These are phyloP conservation scores for Sphyrna mokarran DNA, from an alignment of 2,113 vertebrate species.

Conservation along the genomic window DNA sequence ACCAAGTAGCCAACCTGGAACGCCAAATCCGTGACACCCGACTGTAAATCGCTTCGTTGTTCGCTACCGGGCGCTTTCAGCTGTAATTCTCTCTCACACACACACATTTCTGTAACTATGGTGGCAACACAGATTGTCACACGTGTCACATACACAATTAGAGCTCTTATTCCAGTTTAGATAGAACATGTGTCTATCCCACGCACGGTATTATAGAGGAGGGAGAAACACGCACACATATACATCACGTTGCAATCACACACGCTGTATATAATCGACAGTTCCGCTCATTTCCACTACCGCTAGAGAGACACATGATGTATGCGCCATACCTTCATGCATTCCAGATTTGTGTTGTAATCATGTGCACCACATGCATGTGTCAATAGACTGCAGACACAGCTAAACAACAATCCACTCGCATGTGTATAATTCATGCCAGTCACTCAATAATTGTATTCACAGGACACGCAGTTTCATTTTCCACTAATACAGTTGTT, in stretches of 20 bases:
- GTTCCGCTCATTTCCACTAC: not conserved
- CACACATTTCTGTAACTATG: too few species aligned
- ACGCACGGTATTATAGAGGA: not conserved
- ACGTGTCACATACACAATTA: not conserved
- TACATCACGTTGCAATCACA: not conserved
- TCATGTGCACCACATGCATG: not conserved
- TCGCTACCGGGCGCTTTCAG: not conserved
- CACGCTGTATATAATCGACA: not conserved
- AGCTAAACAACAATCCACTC: not conserved
- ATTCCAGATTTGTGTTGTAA: not conserved
- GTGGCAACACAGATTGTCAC: not conserved
- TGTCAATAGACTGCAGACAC: not conserved
- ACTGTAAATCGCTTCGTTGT: not conserved
- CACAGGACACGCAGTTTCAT: not conserved
- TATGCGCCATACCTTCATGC: not conserved
- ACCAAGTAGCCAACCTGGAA: too few species aligned
- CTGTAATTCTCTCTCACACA: not conserved
- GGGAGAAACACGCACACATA: not conserved
- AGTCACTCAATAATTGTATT: not conserved
- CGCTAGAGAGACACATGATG: not conserved
- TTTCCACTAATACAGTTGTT: not conserved
- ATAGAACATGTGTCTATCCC: not conserved
- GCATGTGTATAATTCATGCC: not conserved
- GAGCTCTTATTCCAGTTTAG: not conserved
- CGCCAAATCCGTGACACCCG: not conserved